Percentiles rank a stretch among this genome's conserved stretches.
Conservation (phyloP, 1,140 invertebrate species). For the Charaxes varanes region DNA sequence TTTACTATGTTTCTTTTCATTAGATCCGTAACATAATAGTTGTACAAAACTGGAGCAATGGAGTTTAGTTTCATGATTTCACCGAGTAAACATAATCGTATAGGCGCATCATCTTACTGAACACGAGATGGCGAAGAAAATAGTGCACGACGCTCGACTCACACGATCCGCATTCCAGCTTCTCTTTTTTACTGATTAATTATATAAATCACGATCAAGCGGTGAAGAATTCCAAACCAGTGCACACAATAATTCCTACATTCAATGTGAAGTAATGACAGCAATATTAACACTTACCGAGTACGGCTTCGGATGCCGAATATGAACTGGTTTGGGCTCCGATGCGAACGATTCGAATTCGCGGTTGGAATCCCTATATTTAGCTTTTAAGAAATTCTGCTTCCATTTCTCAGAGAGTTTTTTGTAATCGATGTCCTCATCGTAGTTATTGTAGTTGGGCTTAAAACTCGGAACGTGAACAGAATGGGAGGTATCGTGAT, state of each 20-base stretch:
- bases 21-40: slow-evolving; percentile 10
- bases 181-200: slow-evolving; percentile 49
- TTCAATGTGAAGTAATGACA: not conserved
- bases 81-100: slow-evolving; percentile 28
- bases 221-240: slow-evolving; percentile 20
- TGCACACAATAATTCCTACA: slow-evolving; percentile 19
- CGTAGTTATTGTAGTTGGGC: slow-evolving; percentile 30
- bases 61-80: slow-evolving; percentile 47
- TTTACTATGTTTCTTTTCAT: too few relatives aligned
- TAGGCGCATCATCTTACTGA: slow-evolving; percentile 42
- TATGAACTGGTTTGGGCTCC: slow-evolving; percentile 45
- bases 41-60: slow-evolving; percentile 19
- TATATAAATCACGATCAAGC: slow-evolving; percentile 31
- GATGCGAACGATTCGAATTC: slow-evolving; percentile 53
- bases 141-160: slow-evolving; percentile 54
- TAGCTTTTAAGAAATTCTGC: slow-evolving; percentile 53
- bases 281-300: slow-evolving; percentile 50
- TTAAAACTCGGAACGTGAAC: slow-evolving; percentile 44
- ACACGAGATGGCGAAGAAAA: slow-evolving; percentile 52
- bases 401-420: slow-evolving; percentile 57
- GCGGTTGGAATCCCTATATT: slow-evolving; percentile 43
- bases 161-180: slow-evolving; percentile 64
- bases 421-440: slow-evolving; percentile 46
- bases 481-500: slow-evolving; percentile 50
- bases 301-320: slow-evolving; percentile 55